Evolutionary conservation across 2,888 invertebrate species (phyloP).

Genomic region (Cordylochernes scorpioides): DNA sequence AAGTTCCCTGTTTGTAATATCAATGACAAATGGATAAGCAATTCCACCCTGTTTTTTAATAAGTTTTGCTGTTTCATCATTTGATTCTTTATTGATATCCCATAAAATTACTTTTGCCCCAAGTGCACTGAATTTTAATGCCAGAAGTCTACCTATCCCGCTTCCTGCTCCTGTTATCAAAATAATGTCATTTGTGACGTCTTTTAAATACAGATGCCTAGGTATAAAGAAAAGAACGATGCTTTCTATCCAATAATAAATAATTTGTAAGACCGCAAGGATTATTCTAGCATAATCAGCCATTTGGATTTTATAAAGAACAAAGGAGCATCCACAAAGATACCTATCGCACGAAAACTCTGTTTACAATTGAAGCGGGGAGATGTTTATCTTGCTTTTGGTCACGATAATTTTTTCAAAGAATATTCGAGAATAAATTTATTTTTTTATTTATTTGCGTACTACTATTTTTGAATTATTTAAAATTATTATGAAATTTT

Average conservation of each 20-base stretch:
- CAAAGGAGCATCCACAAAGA: too few relatives aligned
- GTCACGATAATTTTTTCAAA: too few relatives aligned
- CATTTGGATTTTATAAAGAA: too few relatives aligned
- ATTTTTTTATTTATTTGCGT: too few relatives aligned
- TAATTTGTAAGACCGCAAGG: constrained; percentile 27
- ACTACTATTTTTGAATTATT: too few relatives aligned
- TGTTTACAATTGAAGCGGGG: too few relatives aligned
- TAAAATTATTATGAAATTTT: too few relatives aligned
- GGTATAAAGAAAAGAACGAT: constrained; percentile 30
- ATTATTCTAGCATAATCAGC: too few relatives aligned
- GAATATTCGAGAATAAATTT: too few relatives aligned
- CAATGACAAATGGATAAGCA: constrained; percentile 50
- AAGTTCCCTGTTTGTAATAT: constrained; percentile 49
- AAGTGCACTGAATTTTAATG: constrained; percentile 40
- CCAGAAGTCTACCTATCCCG: constrained; percentile 51
- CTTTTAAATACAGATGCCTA: constrained; percentile 26
- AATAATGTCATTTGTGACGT: constrained; percentile 44
- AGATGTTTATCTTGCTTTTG: too few relatives aligned
- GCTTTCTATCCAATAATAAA: constrained; percentile 32
- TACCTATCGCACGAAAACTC: too few relatives aligned
- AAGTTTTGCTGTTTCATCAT: constrained; percentile 48
- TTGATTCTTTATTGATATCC: constrained; percentile 48
- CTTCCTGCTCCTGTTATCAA: constrained; percentile 72
- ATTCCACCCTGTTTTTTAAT: constrained; percentile 38
- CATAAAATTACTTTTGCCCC: constrained; percentile 55